Evolutionary conservation across 2,888 invertebrate genomes (phyloP).

Genomic region (Xylophagus ater): DNA sequence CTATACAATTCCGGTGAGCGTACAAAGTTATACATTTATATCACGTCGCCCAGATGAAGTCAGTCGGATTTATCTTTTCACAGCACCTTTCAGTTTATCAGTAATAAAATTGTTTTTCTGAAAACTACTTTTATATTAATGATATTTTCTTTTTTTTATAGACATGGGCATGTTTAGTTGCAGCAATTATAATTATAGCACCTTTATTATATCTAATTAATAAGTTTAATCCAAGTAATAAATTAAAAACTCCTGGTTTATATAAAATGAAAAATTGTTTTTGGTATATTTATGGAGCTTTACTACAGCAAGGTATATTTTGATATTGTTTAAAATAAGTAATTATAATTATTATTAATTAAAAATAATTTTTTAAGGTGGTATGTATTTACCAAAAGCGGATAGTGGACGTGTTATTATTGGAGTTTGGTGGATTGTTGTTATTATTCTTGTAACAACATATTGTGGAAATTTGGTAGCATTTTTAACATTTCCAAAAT

Average conservation of each 20-base stretch:
- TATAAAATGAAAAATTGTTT: constrained; percentile 36
- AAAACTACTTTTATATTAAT: neutral
- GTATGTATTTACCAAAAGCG: constrained; percentile 72
- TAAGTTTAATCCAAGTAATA: constrained; percentile 48
- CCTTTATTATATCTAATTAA: constrained; percentile 66
- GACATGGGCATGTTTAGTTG: constrained; percentile 74
- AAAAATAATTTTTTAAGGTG: constrained; percentile 46
- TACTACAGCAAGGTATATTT: constrained; percentile 73
- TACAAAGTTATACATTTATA: constrained; percentile 68
- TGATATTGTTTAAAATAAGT: neutral
- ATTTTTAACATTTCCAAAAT: constrained; percentile 80
- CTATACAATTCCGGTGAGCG: constrained; percentile 66
- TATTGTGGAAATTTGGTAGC: constrained; percentile 89
- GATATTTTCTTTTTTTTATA: constrained; percentile 30
- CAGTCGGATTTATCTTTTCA: constrained; percentile 70
- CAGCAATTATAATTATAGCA: constrained; percentile 63
- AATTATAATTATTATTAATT: constrained; percentile 1
- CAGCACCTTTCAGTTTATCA: constrained; percentile 65
- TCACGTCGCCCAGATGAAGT: constrained; percentile 67
- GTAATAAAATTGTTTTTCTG: constrained; percentile 39
- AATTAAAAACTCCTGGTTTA: constrained; percentile 39
- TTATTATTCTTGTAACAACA: constrained; percentile 77
- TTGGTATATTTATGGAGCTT: constrained; percentile 75
- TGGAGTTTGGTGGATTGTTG: constrained; percentile 87
- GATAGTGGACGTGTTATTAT: constrained; percentile 78